These are phyloP conservation scores for Periparus ater DNA, from an alignment of 2,797 vertebrate genomes.

Conservation along the genomic window DNA sequence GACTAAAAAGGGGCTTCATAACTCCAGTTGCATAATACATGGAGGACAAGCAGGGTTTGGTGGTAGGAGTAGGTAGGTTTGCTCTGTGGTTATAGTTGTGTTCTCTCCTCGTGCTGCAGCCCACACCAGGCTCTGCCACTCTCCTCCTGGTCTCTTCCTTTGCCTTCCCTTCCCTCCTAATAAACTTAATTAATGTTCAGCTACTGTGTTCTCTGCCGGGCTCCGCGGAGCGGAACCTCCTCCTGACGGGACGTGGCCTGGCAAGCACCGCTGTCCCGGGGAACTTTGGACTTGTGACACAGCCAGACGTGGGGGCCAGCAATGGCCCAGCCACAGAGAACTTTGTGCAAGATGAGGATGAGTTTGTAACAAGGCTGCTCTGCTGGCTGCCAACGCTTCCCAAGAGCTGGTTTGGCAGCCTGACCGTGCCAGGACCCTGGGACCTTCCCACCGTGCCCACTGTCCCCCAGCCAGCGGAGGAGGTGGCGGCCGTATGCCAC, in stretches of 20 bases:
- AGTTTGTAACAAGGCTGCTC: conserved; percentile 5
- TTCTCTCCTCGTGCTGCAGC: not conserved
- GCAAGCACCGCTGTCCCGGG: not conserved
- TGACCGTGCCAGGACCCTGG: conserved; percentile 53
- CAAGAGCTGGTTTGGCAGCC: conserved; percentile 57
- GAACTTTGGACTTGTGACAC: conserved; percentile 13
- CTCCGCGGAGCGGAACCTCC: not conserved
- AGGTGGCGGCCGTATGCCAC: conserved; percentile 62
- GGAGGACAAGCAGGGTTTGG: not conserved
- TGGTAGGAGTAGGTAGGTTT: not conserved
- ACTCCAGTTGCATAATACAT: not conserved
- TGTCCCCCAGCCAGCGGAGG: conserved; percentile 58
- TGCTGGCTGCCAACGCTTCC: conserved; percentile 47
- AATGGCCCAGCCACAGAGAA: not conserved
- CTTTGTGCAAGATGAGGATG: not conserved
- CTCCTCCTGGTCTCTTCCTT: not conserved
- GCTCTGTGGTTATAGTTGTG: not conserved
- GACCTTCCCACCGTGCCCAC: conserved; percentile 41
- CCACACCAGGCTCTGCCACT: accelerated
- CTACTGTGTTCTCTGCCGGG: not conserved
- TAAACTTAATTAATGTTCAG: not conserved
- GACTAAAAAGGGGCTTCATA: not conserved
- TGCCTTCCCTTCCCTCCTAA: not conserved
- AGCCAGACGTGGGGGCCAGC: not conserved
- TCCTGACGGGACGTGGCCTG: not conserved